Evolutionary conservation across 2,113 vertebrate genomes (phyloP).

Genomic region (Felis chaus): DNA sequence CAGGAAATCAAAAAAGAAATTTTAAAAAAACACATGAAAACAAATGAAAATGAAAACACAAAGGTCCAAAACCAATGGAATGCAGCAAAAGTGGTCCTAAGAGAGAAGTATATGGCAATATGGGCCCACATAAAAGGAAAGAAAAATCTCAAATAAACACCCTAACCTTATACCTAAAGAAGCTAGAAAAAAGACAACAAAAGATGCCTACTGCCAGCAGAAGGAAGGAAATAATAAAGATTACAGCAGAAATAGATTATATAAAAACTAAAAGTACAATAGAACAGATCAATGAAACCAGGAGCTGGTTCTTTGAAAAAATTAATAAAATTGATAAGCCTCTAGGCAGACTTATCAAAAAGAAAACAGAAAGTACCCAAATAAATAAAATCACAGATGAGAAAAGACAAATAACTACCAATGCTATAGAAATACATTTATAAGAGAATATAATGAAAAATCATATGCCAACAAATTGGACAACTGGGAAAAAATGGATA

Average conservation of each 20-base stretch:
- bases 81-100: not conserved
- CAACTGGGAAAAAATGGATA: not conserved
- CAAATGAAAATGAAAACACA: not conserved
- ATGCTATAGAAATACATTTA: not conserved
- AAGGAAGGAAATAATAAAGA: not conserved
- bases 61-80: not conserved
- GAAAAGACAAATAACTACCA: not conserved
- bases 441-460: not conserved
- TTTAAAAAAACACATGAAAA: not conserved
- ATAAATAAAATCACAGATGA: not conserved
- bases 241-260: not conserved
- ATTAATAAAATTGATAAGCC: not conserved
- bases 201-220: not conserved
- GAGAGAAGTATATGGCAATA: not conserved
- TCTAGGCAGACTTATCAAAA: not conserved
- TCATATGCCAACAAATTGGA: not conserved
- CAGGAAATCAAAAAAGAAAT: not conserved
- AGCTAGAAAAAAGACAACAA: not conserved
- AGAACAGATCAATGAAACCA: not conserved
- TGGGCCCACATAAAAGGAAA: not conserved
- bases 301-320: not conserved
- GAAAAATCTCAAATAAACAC: not conserved
- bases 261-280: not conserved
- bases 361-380: not conserved
- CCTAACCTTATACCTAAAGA: not conserved